A percentile compares a stretch with the other conserved stretches of the same genome.
These are phyloP conservation scores for Erethizon dorsatum DNA, from an alignment of 2,797 vertebrate genomes.

Conservation along the genomic window DNA sequence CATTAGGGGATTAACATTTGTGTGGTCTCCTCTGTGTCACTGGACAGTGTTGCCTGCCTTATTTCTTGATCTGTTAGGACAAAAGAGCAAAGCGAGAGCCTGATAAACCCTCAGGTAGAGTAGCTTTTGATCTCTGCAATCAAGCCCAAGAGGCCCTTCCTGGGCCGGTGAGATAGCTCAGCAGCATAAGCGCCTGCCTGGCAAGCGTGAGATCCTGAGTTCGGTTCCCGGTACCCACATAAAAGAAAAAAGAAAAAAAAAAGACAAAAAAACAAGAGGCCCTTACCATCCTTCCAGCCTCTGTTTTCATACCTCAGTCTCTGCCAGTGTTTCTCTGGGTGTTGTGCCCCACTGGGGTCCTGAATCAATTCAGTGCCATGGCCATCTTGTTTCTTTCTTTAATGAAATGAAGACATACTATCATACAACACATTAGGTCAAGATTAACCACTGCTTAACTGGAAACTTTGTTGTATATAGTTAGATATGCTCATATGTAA, in stretches of 20 bases:
- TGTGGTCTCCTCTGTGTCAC: conserved; percentile 9
- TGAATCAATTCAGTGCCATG: neutral
- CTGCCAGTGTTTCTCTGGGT: neutral
- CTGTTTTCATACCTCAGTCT: neutral
- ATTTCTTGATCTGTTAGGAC: neutral
- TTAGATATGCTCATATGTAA: neutral
- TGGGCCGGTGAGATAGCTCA: too few relatives aligned
- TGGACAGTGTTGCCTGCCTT: neutral
- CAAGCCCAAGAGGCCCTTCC: neutral
- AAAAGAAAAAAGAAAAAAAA: too few relatives aligned
- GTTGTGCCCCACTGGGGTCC: neutral
- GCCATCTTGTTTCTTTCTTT: neutral
- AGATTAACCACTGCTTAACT: neutral
- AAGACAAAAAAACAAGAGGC: too few relatives aligned
- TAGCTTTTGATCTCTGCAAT: neutral
- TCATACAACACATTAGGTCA: neutral
- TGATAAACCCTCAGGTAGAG: neutral
- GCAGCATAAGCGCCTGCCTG: too few relatives aligned
- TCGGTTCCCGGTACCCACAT: too few relatives aligned
- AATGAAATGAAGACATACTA: conserved; percentile 25
- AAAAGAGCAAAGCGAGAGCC: conserved; percentile 51
- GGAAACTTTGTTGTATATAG: neutral
- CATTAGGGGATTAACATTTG: neutral
- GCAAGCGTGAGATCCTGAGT: too few relatives aligned
- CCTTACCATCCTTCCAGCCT: neutral